Conservation (phyloP, 1,140 invertebrate species). For the Heliothis subflexa region DNA sequence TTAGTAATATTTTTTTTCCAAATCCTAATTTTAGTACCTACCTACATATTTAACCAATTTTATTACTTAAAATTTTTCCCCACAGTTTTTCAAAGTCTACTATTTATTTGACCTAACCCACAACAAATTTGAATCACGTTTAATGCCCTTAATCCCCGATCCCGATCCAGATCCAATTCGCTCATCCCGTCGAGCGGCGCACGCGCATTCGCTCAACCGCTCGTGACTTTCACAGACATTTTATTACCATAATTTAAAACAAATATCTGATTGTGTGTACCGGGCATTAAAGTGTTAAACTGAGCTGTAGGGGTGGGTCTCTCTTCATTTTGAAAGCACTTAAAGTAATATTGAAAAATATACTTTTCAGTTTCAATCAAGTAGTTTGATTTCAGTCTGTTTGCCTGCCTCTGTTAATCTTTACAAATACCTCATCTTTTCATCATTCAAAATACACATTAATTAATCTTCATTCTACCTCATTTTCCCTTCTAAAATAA, state of each 20-base stretch:
- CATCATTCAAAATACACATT: background rate
- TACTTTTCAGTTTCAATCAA: background rate
- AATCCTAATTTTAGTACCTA: too few relatives aligned
- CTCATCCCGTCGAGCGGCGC: slow-evolving; percentile 62
- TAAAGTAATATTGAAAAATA: slow-evolving; percentile 6
- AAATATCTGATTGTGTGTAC: slow-evolving; percentile 87
- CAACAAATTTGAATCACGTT: slow-evolving; percentile 52
- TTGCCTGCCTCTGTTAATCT: too few relatives aligned
- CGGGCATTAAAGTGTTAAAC: slow-evolving; percentile 86
- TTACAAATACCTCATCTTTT: background rate
- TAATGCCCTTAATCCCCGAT: slow-evolving; percentile 62
- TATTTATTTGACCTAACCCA: slow-evolving; percentile 47
- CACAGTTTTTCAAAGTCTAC: too few relatives aligned
- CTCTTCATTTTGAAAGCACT: slow-evolving; percentile 41
- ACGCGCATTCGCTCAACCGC: slow-evolving; percentile 71
- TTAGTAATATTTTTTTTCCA: too few relatives aligned
- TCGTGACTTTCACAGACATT: slow-evolving; percentile 86
- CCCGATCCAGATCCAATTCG: slow-evolving; percentile 75
- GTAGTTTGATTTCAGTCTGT: too few relatives aligned
- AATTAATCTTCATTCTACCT: too few relatives aligned
- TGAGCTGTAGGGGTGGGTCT: slow-evolving; percentile 71
- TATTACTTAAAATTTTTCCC: too few relatives aligned
- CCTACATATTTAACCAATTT: too few relatives aligned
- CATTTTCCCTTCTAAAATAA: too few relatives aligned
- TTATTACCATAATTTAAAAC: slow-evolving; percentile 88